A percentile compares a stretch with the other conserved stretches of the same genome.
phyloP scores from a whole-genome alignment of 2,888 invertebrate species.

The Mythimna loreyi region DNA sequence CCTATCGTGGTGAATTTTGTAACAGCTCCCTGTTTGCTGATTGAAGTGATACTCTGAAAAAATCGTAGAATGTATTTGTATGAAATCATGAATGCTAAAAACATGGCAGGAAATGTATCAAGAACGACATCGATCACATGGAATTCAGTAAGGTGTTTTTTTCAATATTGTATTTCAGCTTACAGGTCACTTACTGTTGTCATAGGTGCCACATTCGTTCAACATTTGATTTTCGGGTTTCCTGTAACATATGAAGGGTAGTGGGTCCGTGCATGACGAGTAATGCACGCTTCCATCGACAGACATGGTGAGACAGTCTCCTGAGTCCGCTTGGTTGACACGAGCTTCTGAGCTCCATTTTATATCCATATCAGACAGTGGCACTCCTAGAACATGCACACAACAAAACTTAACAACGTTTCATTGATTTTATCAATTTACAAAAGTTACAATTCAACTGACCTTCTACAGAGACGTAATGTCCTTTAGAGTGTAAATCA shows the following conservation, averaged over 20 bases:
- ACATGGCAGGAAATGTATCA: background rate
- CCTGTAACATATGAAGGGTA: conserved; percentile 14
- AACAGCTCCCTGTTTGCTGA: conserved; percentile 48
- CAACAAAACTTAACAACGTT: background rate
- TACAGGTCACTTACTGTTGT: background rate
- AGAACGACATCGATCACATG: background rate
- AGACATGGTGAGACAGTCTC: conserved; percentile 12
- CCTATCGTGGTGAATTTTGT: conserved; percentile 19
- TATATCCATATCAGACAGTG: conserved; percentile 20
- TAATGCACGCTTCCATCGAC: background rate
- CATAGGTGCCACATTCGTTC: conserved; percentile 14
- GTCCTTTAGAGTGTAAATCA: conserved; percentile 28
- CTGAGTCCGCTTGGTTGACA: background rate
- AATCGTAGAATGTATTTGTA: background rate
- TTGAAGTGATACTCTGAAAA: conserved; percentile 39
- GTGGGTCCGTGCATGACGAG: background rate
- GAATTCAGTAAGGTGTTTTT: background rate
- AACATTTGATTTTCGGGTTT: conserved; percentile 1
- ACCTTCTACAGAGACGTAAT: conserved; percentile 39
- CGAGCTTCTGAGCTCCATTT: background rate
- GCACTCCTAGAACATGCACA: conserved; percentile 28
- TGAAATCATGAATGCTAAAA: background rate
- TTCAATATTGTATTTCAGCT: too few species aligned
- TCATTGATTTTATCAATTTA: background rate
- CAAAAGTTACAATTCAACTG: background rate